A percentile compares a stretch with the other conserved stretches of the same genome.
Evolutionary conservation across 2,113 vertebrate genomes (phyloP).

Genomic region (Leptobrachium leishanense): DNA sequence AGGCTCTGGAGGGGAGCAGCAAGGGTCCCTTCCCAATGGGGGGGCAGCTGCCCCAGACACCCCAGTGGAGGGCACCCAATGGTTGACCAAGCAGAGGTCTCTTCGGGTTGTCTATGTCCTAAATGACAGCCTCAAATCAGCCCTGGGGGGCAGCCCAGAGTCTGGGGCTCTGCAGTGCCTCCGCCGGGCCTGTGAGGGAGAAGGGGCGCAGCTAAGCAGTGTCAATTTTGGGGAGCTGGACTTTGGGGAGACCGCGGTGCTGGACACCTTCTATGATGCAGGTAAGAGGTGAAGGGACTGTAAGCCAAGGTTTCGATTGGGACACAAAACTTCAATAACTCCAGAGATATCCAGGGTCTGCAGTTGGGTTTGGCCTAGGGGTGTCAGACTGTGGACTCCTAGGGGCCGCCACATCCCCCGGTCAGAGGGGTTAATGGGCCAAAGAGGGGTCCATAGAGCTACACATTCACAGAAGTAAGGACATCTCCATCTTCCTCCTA

Average conservation of each 20-base stretch:
- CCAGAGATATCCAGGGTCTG: not conserved
- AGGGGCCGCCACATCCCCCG: too few species aligned
- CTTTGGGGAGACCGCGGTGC: conserved; percentile 82
- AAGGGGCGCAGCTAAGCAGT: conserved; percentile 79
- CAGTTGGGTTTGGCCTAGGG: not conserved
- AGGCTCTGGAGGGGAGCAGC: not conserved
- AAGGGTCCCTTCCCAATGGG: conserved; percentile 1
- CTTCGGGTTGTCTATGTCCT: conserved; percentile 80
- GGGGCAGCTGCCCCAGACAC: conserved; percentile 19
- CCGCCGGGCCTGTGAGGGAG: conserved; percentile 79
- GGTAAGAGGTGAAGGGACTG: conserved; percentile 63
- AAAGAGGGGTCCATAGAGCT: too few species aligned
- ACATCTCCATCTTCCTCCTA: too few species aligned
- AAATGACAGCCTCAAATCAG: conserved; percentile 72
- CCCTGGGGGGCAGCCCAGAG: conserved; percentile 77
- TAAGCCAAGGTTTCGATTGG: not conserved
- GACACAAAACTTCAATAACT: not conserved
- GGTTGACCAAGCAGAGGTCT: conserved; percentile 66
- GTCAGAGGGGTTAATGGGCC: too few species aligned
- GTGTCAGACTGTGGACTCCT: too few species aligned
- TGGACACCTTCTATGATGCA: conserved; percentile 91
- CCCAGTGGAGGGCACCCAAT: conserved; percentile 52
- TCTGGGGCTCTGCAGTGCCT: conserved; percentile 82
- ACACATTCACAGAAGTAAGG: too few species aligned
- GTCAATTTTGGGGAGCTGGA: conserved; percentile 85